Evolutionary conservation across 2,888 invertebrate species (phyloP).

Genomic region (Cancer borealis): DNA sequence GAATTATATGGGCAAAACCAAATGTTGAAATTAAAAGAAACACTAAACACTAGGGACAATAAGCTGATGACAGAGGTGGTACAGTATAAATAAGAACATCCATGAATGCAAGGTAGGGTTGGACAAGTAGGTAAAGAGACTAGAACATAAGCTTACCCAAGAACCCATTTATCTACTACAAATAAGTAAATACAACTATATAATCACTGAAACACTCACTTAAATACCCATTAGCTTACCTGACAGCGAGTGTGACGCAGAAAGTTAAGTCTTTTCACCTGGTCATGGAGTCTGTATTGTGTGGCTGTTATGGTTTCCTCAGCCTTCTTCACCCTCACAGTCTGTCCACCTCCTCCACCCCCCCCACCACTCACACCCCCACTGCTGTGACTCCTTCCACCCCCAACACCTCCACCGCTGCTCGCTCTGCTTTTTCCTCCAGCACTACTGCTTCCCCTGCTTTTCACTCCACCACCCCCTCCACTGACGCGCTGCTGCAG

Average conservation of each 20-base stretch:
- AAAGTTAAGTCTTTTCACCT: slow-evolving; percentile 73
- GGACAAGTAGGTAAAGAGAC: no score
- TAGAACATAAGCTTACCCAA: no score
- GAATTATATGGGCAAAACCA: no score
- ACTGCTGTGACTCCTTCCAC: background rate
- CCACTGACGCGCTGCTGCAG: slow-evolving; percentile 58
- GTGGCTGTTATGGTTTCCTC: slow-evolving; percentile 62
- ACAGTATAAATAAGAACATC: no score
- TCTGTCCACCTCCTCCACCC: background rate
- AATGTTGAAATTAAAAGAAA: no score
- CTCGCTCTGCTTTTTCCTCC: background rate
- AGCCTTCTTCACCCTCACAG: slow-evolving; percentile 40
- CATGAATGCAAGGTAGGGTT: no score
- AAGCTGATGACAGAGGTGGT: no score
- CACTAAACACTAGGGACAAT: no score
- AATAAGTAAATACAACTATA: no score
- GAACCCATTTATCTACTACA: no score
- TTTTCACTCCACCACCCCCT: background rate
- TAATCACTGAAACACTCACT: background rate
- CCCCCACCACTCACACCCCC: background rate
- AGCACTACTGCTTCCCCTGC: background rate
- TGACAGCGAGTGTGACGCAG: slow-evolving; percentile 65
- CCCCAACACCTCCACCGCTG: background rate
- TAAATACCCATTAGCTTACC: slow-evolving; percentile 43
- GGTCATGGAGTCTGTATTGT: slow-evolving; percentile 75